Evolutionary conservation across 2,888 invertebrate genomes (phyloP), one percentile per base, ranked within the genome.

Genomic region (Drosophila heteroneura): DNA sequence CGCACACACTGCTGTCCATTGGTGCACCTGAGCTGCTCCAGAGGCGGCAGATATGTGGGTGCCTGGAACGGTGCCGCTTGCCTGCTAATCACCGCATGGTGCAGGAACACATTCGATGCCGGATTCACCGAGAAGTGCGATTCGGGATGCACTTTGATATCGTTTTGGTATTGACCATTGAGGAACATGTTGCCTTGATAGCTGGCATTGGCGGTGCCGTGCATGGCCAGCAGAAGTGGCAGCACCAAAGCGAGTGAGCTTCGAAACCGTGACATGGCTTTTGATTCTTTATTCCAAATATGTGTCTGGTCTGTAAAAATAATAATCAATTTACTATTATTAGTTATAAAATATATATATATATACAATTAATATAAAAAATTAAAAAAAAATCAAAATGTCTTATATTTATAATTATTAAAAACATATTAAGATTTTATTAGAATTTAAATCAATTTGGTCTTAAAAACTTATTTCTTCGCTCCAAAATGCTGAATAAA

Each of bases 1-100:
- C 89, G 91, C 73, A 93, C 93, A 77, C 93, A 93, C 63, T 92
- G 92, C 70, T 93, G 91, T n/a, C 91, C 92, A 37, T 86, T 80
- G 65, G 64, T 74, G 72, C 93, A 93, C 70, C 91, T 92, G 22
- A 93, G 75, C 51, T 82, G 87, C 71, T 92, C 86, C 70, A 85
- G 80, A 5, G 92, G 92, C 12, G 93, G 93, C 83, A 93, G 73
- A 72, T 93, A 93, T 22, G 83, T 89, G 19, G 92, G 93, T 4
- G 92, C 93, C 70, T 81, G 84, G 82, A 93, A 93, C 1, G 92
- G 92, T 19, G 90, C 66, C 5, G 93, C 93, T 67, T 93, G 91
- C 22, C 93, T 82, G 72, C 93, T 93, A 22, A 93, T 91, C 61
- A 93, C 87, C 28, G 93, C 93, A 67, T 92, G 92, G 52, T 92